These are phyloP conservation scores for Artemia sinica DNA, from an alignment of 2,888 invertebrate species.

Conservation along the genomic window DNA sequence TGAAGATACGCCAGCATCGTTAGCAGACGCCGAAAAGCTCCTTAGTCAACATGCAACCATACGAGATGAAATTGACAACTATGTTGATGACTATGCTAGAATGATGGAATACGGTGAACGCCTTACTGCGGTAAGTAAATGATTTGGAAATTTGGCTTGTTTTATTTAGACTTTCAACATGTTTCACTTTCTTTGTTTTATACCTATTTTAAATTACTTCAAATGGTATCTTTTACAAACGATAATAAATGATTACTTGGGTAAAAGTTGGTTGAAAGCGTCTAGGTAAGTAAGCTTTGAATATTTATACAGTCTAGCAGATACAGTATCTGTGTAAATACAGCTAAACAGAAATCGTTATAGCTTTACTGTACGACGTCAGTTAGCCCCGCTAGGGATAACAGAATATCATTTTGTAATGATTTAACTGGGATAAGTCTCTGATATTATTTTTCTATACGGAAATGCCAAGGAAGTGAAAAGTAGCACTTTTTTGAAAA, in stretches of 20 bases:
- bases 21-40: slow-evolving; percentile 91
- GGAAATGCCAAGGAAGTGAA: too few relatives aligned
- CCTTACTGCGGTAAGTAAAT: slow-evolving; percentile 50
- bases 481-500: too few relatives aligned
- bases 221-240: slow-evolving; percentile 5
- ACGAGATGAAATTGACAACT: slow-evolving; percentile 97
- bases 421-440: too few relatives aligned
- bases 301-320: too few relatives aligned
- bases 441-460: too few relatives aligned
- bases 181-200: slow-evolving; percentile 13
- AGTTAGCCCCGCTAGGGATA: too few relatives aligned
- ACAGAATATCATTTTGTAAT: too few relatives aligned
- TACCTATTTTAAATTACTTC: neutral
- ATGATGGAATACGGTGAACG: slow-evolving; percentile 99
- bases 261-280: neutral
- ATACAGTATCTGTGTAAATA: too few relatives aligned
- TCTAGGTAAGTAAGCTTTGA: too few relatives aligned
- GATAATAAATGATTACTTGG: neutral
- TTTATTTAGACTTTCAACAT: neutral
- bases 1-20: slow-evolving; percentile 77
- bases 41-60: slow-evolving; percentile 94
- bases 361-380: too few relatives aligned
- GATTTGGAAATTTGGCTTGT: slow-evolving; percentile 26
- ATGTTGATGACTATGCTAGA: slow-evolving; percentile 89
- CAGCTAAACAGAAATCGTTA: too few relatives aligned